Conservation (phyloP, 2,113 vertebrate species). For the Ceratotherium simum region DNA sequence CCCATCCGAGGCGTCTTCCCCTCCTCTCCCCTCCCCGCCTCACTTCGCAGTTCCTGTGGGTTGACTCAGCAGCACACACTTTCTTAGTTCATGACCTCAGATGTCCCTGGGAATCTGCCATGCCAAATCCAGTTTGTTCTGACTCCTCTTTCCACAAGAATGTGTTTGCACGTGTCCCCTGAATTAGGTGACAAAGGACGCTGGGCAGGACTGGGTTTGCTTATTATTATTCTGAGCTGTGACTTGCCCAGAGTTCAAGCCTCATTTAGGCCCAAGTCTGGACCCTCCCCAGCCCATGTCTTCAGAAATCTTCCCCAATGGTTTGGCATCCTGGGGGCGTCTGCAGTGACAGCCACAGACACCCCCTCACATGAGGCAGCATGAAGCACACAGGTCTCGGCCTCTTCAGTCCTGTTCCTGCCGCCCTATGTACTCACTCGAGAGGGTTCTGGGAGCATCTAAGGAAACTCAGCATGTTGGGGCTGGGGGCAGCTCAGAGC, state of each 20-base stretch:
- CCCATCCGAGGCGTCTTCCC: background rate
- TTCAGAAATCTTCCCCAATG: background rate
- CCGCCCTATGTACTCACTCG: background rate
- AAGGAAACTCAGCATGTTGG: background rate
- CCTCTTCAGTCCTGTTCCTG: background rate
- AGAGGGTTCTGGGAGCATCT: background rate
- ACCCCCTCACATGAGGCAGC: background rate
- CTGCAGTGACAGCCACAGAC: background rate
- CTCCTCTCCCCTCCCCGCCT: background rate
- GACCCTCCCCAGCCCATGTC: background rate
- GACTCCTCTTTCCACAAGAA: conserved; percentile 25
- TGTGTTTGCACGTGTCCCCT: background rate
- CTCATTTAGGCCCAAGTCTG: background rate
- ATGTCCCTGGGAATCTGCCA: background rate
- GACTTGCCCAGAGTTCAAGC: background rate
- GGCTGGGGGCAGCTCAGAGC: too few species aligned
- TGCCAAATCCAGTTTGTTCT: conserved; percentile 27
- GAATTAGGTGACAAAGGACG: background rate
- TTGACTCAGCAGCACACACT: background rate
- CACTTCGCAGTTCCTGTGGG: background rate
- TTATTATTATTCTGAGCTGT: background rate
- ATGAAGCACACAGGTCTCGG: rapidly evolving
- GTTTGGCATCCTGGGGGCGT: rapidly evolving
- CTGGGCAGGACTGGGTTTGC: background rate
- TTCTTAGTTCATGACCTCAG: background rate